Evolutionary conservation across 1,140 invertebrate genomes (phyloP), one percentile per base, ranked within the genome.

Genomic region (Oscheius sp.): DNA sequence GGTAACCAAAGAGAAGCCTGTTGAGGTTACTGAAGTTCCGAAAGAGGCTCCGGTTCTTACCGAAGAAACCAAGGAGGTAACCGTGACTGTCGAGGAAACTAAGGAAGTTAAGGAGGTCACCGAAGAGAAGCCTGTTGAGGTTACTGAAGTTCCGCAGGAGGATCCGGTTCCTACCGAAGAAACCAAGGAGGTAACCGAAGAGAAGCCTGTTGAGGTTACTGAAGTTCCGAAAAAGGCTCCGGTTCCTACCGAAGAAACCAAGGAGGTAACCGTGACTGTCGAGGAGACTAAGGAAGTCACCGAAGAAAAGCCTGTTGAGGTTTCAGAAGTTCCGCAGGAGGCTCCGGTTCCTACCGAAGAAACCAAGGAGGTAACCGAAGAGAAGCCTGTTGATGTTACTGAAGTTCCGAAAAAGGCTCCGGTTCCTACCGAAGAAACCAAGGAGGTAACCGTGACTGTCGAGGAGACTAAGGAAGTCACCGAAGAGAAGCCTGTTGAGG

Each of bases 401-500:
- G n/a, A n/a, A n/a, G n/a, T n/a, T n/a, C n/a, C n/a, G n/a, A n/a
- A n/a, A n/a, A n/a, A n/a, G n/a, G n/a, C n/a, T 55, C 49, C 49
- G 7, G 49, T 26, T 55, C 49, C 49, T 20, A 23, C 23, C 23
- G 49, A 55, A 55, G 7, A 55, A n/a, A n/a, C n/a, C n/a, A n/a
- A n/a, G n/a, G n/a, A n/a, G n/a, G n/a, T n/a, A n/a, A n/a, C n/a
- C n/a, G n/a, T n/a, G n/a, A n/a, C n/a, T n/a, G n/a, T n/a, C n/a
- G n/a, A n/a, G n/a, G n/a, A n/a, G n/a, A n/a, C n/a, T n/a, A n/a
- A n/a, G n/a, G 49, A 55, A 55, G 49, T 26, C 49, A 55, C 49
- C 28, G 49, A 55, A 55, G 49, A 55, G 49, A 55, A 55, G 49
- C 49, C 49, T 4, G 49, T 26, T 23, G 49, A 55, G 49, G 7